Evolutionary conservation across 2,113 vertebrate species (phyloP), one percentile per base, ranked within the genome.

Genomic region (Lophotis ruficrista): DNA sequence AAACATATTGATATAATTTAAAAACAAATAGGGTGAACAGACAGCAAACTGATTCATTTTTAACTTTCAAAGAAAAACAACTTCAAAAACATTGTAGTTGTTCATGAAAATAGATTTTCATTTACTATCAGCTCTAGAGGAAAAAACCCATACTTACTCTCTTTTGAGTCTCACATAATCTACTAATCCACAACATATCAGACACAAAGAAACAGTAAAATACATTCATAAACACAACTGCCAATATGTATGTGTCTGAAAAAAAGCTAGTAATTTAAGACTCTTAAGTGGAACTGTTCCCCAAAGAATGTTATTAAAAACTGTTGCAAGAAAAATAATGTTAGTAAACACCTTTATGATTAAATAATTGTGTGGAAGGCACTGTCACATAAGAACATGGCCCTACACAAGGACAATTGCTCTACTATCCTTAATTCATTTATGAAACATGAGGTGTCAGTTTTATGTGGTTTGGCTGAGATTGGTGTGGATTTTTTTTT

Each of bases 391-490:
- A 83, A 86, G 73, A 93, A 86, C 78, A 71, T 10, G 47, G 85
- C 90, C 75, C 82, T 94, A 86, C 81, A 94, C 84, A 93, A 94
- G 90, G 94, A 96, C 90, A 94, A 90, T 82, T 91, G 81, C 76
- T 93, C 71, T 90, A 53, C 70, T 76, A 23, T 31, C 69, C 47
- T 94, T 66, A 90, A 86, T 76, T 66, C 23, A 79, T 90, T 78
- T 88, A 54, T 60, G 30, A 93, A 96, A 86, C 75, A 88, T 3
- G 7, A 94, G 81, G 56, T 94, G 71, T 65, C 83, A 51, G 47
- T 87, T 96, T 96, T 93, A 86, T 69, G 71, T 85, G 58, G 75
- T 82, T 94, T 92, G 87, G 84, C 56, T 81, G 71, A 86, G 75
- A 89, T 31, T 79, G 28, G 89, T 69, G 56, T n/a, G 57, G 77